Base-by-base conservation (phyloP, 2,113 vertebrate species). In the Penelope pileata region DNA sequence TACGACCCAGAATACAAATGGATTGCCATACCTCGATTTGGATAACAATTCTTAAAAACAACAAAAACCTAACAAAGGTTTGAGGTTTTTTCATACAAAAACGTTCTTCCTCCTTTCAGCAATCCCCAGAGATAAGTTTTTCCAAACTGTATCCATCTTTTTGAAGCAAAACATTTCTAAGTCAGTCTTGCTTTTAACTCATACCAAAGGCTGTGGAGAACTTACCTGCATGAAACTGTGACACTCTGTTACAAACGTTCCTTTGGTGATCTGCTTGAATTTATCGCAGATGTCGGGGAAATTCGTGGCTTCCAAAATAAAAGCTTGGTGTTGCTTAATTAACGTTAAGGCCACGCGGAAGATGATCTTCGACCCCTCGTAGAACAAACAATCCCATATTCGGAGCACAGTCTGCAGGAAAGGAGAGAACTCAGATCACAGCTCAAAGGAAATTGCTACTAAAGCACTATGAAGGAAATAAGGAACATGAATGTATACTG, bases 361-460 rank as follows among this genome's bases (percentile, higher is more conserved):
- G 54, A 99, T 97, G 64, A 99, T 98, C 96, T 99, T 99, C 9
- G 99, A 99, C 56, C 99, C 99, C 91, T 99, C 99, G 2, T 99
- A 99, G 97, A 99, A 99, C 48, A 99, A 96, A 93, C 99, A 99
- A 86, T 99, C 99, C 99, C 99, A 99, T 96, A 99, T 97, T 56
- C 99, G 98, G 64, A 99, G 97, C 58, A 99, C 99, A 1, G 99
- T 99, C 99, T 99, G 96, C 29, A 58, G 74, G 79, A 68, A 70
- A 94, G 69, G 60, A 64, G 45, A 88, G 27, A 90, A 58, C 16
- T 47, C 77, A 27, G 32, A 10, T 91, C 26, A 51, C 12, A 59
- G 16, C 18, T 60, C 32, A 40, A 12, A 56, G 29, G 23, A 43
- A 67, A 29, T 36, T 47, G 53, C 24, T 56, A 47, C 21, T 91